phyloP scores from a whole-genome alignment of 2,888 invertebrate species.

The Dasypogon diadema region DNA sequence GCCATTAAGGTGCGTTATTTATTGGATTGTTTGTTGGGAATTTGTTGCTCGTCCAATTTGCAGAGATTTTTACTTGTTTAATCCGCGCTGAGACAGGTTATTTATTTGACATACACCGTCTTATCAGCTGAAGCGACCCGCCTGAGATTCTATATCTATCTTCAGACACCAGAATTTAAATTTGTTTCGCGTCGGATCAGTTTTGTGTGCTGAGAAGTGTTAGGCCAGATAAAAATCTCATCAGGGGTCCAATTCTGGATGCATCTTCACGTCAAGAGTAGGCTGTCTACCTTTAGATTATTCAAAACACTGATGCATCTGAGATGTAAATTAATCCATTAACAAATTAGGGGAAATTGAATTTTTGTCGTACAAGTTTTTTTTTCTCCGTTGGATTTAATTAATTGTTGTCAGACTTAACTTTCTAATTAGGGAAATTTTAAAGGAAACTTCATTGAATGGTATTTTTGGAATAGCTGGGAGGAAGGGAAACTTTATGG shows the following conservation, averaged over 20 bases:
- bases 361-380: not conserved
- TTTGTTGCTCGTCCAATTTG: conserved; percentile 12
- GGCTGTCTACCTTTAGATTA: not conserved
- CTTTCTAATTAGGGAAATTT: too few species aligned
- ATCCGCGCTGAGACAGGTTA: conserved; percentile 9
- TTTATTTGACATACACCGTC: conserved; percentile 10
- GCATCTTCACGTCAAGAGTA: not conserved
- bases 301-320: not conserved
- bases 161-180: not conserved
- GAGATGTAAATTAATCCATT: not conserved
- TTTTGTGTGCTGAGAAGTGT: not conserved
- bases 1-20: conserved; percentile 13
- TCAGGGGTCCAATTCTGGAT: not conserved
- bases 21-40: conserved; percentile 1
- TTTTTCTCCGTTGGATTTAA: not conserved
- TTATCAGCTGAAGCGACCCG: too few species aligned
- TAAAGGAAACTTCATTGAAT: too few species aligned
- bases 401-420: too few species aligned
- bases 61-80: not conserved
- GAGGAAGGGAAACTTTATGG: too few species aligned
- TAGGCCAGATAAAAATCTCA: not conserved
- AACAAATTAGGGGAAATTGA: conserved; percentile 5
- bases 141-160: too few species aligned
- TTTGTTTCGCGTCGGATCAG: not conserved
- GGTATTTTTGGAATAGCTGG: too few species aligned